Percentiles rank a stretch among this genome's conserved stretches.
Evolutionary conservation across 2,888 invertebrate species (phyloP).

Genomic region (Lomographa bimaculata): DNA sequence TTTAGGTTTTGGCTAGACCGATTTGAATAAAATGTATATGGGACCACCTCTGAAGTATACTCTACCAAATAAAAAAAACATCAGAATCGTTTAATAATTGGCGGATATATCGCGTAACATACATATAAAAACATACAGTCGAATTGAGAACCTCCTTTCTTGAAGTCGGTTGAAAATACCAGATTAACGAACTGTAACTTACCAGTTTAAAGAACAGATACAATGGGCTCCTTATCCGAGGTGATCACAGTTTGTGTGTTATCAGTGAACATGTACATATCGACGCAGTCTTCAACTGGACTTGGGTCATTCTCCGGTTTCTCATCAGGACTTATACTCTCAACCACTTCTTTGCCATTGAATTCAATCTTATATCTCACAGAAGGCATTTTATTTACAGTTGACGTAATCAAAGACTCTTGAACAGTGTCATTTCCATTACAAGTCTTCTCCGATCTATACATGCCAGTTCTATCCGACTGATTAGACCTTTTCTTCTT

Average conservation of each 20-base stretch:
- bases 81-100: too few relatives aligned
- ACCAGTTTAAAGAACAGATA: slow-evolving; percentile 71
- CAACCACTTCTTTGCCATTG: slow-evolving; percentile 60
- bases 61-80: too few relatives aligned
- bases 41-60: too few relatives aligned
- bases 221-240: slow-evolving; percentile 75
- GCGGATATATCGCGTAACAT: too few relatives aligned
- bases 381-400: slow-evolving; percentile 69
- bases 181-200: too few relatives aligned
- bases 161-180: too few relatives aligned
- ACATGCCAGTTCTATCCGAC: slow-evolving; percentile 73
- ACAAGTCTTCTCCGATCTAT: slow-evolving; percentile 74
- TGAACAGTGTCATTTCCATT: slow-evolving; percentile 78
- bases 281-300: slow-evolving; percentile 74
- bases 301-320: slow-evolving; percentile 70
- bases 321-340: slow-evolving; percentile 75
- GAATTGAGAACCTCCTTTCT: too few relatives aligned
- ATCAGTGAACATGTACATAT: slow-evolving; percentile 79
- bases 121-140: too few relatives aligned
- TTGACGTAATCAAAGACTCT: slow-evolving; percentile 72
- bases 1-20: too few relatives aligned
- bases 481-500: slow-evolving; percentile 72
- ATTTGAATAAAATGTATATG: too few relatives aligned
- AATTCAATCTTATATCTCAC: slow-evolving; percentile 75
- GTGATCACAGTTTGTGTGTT: slow-evolving; percentile 56